Percentiles rank a stretch among this genome's conserved stretches.
These are phyloP conservation scores for Chloroceryle aenea DNA, from an alignment of 2,113 vertebrate species.

Conservation along the genomic window DNA sequence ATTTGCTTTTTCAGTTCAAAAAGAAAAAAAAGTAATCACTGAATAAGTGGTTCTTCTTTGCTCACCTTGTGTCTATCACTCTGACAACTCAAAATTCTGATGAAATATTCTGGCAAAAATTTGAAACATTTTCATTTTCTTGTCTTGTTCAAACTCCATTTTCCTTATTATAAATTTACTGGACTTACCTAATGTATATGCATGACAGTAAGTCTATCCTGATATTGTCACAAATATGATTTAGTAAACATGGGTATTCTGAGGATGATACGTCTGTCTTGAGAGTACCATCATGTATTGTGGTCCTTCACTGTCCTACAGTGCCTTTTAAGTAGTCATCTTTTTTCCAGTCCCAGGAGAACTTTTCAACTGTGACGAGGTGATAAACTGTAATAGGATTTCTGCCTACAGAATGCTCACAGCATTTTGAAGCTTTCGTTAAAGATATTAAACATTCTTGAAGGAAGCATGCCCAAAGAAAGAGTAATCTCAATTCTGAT, in stretches of 20 bases:
- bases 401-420: slow-evolving; percentile 11
- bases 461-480: slow-evolving; percentile 26
- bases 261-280: not conserved
- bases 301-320: slow-evolving; percentile 31
- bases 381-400: slow-evolving; percentile 64
- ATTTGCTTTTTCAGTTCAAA: not conserved
- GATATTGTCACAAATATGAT: not conserved
- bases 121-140: not conserved
- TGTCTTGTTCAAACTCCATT: not conserved
- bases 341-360: slow-evolving; percentile 20
- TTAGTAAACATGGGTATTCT: slow-evolving; percentile 4
- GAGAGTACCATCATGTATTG: not conserved
- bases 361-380: slow-evolving; percentile 38
- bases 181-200: not conserved
- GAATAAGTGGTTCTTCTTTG: not conserved
- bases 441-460: slow-evolving; percentile 37
- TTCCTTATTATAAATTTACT: not conserved
- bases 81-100: not conserved
- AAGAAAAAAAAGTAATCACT: not conserved
- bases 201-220: not conserved
- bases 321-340: not conserved
- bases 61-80: not conserved
- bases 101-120: not conserved
- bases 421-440: slow-evolving; percentile 39
- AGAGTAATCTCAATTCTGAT: not conserved